These are phyloP conservation scores for Lateolabrax maculatus DNA, from an alignment of 2,797 vertebrate genomes.

Conservation along the genomic window DNA sequence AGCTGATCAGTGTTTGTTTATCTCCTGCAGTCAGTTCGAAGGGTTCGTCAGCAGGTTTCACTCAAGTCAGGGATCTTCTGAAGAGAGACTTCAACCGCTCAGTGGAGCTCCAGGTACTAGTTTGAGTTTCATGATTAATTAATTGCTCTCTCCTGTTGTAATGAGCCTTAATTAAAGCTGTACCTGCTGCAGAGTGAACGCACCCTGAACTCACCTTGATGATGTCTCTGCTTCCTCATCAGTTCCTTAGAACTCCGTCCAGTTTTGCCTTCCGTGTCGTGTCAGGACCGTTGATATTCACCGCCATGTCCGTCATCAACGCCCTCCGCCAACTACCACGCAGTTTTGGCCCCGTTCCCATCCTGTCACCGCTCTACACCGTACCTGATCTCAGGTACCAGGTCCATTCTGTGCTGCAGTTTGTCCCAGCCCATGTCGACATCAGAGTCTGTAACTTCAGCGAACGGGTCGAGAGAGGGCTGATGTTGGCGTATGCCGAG, in stretches of 20 bases:
- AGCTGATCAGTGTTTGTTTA: slow-evolving; percentile 14
- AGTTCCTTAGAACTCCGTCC: slow-evolving; percentile 92
- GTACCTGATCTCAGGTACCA: slow-evolving; percentile 90
- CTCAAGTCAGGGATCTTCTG: slow-evolving; percentile 90
- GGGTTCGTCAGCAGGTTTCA: slow-evolving; percentile 88
- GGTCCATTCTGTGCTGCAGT: slow-evolving; percentile 95
- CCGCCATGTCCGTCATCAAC: slow-evolving; percentile 93
- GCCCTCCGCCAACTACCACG: slow-evolving; percentile 85
- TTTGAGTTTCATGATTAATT: neutral
- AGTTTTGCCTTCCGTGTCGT: slow-evolving; percentile 93
- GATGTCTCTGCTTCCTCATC: slow-evolving; percentile 25
- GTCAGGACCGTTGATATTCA: slow-evolving; percentile 93
- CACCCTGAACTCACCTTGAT: neutral
- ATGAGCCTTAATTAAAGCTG: neutral
- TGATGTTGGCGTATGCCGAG: slow-evolving; percentile 89
- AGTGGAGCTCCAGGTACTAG: slow-evolving; percentile 97
- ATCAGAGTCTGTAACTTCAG: slow-evolving; percentile 93
- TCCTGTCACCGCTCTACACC: slow-evolving; percentile 85
- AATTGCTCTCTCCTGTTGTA: neutral
- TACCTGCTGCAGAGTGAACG: neutral
- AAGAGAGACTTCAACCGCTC: slow-evolving; percentile 91
- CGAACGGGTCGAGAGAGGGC: slow-evolving; percentile 91
- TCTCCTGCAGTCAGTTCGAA: slow-evolving; percentile 87
- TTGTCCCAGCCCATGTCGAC: slow-evolving; percentile 93
- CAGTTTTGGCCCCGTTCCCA: slow-evolving; percentile 82